Base-by-base conservation (phyloP, 2,113 vertebrate genomes). In the Pterocles burchelli region DNA sequence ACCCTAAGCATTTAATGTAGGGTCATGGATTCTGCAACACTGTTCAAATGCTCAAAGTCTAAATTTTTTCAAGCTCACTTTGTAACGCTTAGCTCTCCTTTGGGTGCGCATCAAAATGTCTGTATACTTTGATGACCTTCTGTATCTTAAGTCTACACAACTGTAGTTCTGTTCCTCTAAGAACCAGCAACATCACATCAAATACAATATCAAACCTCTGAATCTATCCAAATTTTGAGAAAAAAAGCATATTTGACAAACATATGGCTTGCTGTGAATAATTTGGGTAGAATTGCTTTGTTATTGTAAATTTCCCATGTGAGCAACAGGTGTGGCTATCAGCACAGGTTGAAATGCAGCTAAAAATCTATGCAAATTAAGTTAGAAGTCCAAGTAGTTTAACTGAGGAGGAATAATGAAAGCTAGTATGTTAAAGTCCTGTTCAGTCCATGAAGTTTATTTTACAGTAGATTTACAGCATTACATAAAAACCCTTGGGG, bases 351-450 rank as follows among this genome's bases (percentile, higher is more conserved):
- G 57, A 93, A 84, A 91, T 81, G 24, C 36, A 80, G 52, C 75
- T 82, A 36, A 88, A 71, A 89, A 63, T 67, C 33, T 45, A 17
- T 66, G 24, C 8, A 94, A 49, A 58, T 91, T 74, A 79, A n/a
- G 18, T 84, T 71, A 83, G 45, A 88, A 87, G 25, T 54, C 31
- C 41, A 59, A 95, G 24, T 41, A 91, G 28, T 43, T 94, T 85
- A 88, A 74, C 45, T 54, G 54, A 90, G 22, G 31, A 54, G 48
- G n/a, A 94, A 71, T 65, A 80, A 80, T 45, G 43, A 80, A 86
- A 92, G 4, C 13, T 82, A 81, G 76, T 43, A 41, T 24, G 84
- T 95, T 26, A 84, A 80, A 93, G 28, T 83, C 11, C n/a, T 94
- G 14, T 38, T 92, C 55, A 81, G 55, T 17, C 2, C 3, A 59